A percentile compares a stretch with the other conserved stretches of the same genome.
Evolutionary conservation across 92 coral and sea anemone species (phyloP).

Genomic region (Isaurus tuberculatus): DNA sequence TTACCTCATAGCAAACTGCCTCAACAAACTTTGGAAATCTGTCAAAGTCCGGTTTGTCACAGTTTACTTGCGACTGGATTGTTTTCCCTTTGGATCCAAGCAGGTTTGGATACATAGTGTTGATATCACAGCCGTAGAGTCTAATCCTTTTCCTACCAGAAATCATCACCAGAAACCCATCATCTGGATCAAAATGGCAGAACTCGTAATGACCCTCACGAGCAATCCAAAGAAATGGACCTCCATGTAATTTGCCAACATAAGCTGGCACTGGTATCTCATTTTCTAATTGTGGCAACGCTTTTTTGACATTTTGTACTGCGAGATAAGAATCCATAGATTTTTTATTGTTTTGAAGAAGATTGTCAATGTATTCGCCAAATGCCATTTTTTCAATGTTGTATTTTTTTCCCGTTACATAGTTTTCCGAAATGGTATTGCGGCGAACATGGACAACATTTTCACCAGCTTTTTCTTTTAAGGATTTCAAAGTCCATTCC

Average conservation of each 20-base stretch:
- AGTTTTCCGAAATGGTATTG: conserved; percentile 48
- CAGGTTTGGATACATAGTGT: conserved; percentile 53
- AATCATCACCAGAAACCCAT: conserved; percentile 52
- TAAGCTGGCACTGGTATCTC: conserved; percentile 46
- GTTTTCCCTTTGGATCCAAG: conserved; percentile 60
- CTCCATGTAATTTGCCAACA: conserved; percentile 57
- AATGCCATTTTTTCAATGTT: conserved; percentile 49
- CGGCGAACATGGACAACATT: conserved; percentile 56
- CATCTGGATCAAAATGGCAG: conserved; percentile 63
- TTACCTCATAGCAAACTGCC: conserved; percentile 54
- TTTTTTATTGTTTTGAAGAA: conserved; percentile 48
- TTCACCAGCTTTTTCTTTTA: conserved; percentile 51
- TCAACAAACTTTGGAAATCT: conserved; percentile 40
- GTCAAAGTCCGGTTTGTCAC: conserved; percentile 52
- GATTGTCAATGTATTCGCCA: conserved; percentile 44
- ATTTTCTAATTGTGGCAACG: conserved; percentile 45
- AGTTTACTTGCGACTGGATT: conserved; percentile 50
- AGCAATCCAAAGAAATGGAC: conserved; percentile 58
- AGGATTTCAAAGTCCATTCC: conserved; percentile 45
- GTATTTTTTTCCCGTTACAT: conserved; percentile 48
- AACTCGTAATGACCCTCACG: conserved; percentile 53
- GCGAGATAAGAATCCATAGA: conserved; percentile 58
- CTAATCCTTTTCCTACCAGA: conserved; percentile 49
- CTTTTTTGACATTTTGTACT: conserved; percentile 57
- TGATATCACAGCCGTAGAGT: conserved; percentile 46